phyloP scores from a whole-genome alignment of 2,888 invertebrate species.

The Cephus spinipes region DNA sequence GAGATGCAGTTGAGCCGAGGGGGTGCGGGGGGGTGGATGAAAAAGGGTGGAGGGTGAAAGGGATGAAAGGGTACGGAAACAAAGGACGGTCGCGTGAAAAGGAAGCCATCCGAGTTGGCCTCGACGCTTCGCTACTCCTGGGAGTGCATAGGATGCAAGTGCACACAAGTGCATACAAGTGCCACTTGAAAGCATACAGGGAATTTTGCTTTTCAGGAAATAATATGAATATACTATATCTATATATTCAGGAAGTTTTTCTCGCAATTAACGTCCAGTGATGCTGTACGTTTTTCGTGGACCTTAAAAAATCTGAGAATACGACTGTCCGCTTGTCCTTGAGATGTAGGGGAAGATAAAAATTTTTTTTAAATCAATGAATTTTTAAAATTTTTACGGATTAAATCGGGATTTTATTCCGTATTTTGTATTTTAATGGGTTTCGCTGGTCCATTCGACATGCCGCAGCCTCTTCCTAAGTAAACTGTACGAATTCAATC shows the following conservation, averaged over 20 bases:
- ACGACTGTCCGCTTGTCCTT: neutral
- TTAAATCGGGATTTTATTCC: neutral
- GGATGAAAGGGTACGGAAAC: neutral
- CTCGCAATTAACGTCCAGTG: neutral
- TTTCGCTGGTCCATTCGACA: neutral
- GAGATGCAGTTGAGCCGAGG: neutral
- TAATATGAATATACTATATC: neutral
- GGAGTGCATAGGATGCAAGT: no score
- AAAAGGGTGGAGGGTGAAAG: neutral
- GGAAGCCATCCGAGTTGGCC: neutral
- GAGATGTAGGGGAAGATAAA: neutral
- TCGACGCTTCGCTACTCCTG: no score
- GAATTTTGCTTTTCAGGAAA: neutral
- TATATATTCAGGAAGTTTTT: neutral
- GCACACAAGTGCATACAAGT: no score
- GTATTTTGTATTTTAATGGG: neutral
- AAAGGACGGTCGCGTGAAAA: conserved; percentile 2
- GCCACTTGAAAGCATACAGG: no score
- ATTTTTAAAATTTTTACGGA: neutral
- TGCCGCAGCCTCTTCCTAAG: neutral
- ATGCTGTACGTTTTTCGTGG: neutral
- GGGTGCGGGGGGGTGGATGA: neutral
- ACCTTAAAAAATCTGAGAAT: neutral
- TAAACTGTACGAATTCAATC: neutral
- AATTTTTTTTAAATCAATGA: neutral